These are phyloP conservation scores for Mohoua ochrocephala DNA, from an alignment of 2,113 vertebrate genomes.

Conservation along the genomic window DNA sequence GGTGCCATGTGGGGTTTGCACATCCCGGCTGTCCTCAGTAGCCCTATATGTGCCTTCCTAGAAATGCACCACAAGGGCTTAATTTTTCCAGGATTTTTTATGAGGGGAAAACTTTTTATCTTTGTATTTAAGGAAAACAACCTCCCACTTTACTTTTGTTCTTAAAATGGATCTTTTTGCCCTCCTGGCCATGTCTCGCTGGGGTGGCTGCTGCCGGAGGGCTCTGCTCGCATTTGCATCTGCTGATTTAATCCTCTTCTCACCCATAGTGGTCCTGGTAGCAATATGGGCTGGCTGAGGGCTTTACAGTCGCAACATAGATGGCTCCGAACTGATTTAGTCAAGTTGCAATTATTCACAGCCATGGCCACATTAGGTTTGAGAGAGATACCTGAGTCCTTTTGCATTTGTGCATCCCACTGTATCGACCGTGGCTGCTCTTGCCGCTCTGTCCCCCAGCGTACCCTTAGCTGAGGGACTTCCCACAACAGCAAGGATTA, in stretches of 20 bases:
- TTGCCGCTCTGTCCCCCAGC: accelerated
- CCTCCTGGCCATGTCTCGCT: neutral
- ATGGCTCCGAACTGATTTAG: neutral
- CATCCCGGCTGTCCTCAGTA: neutral
- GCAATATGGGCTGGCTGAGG: neutral
- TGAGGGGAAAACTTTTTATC: neutral
- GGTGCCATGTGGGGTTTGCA: accelerated
- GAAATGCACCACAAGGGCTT: neutral
- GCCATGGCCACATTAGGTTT: neutral
- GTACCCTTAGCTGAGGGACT: neutral
- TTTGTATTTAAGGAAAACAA: neutral
- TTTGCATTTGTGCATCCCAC: neutral
- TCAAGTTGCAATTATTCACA: neutral
- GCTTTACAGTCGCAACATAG: accelerated
- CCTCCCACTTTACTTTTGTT: neutral
- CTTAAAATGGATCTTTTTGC: neutral
- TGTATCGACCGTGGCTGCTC: accelerated
- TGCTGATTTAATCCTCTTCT: neutral
- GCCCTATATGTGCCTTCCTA: neutral
- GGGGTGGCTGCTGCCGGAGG: neutral
- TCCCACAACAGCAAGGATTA: neutral
- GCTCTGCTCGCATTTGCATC: neutral
- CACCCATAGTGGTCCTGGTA: neutral
- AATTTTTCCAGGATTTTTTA: neutral
- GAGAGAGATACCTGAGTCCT: neutral